phyloP scores from a whole-genome alignment of 2,113 vertebrate species.

The Balaenoptera acutorostrata region DNA sequence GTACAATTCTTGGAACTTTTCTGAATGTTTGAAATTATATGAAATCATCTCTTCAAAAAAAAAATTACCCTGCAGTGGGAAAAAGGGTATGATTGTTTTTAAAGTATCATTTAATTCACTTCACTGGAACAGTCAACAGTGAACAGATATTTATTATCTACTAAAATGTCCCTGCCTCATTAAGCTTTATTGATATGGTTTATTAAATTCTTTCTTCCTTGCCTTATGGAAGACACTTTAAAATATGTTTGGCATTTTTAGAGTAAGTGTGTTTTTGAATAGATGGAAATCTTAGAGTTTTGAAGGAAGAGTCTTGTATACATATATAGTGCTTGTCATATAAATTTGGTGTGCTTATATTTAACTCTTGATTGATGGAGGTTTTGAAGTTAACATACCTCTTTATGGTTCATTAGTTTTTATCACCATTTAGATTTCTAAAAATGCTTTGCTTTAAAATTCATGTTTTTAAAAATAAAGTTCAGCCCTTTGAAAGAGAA shows the following conservation, averaged over 20 bases:
- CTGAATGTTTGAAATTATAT: not conserved
- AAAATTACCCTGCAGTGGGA: not conserved
- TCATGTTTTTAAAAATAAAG: slow-evolving; percentile 17
- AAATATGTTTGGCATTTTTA: not conserved
- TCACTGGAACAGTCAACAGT: not conserved
- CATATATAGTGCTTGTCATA: not conserved
- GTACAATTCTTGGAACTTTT: not conserved
- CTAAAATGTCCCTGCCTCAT: not conserved
- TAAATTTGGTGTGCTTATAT: not conserved
- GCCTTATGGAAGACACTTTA: not conserved
- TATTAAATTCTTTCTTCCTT: slow-evolving; percentile 22
- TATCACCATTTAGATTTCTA: not conserved
- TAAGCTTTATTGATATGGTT: not conserved
- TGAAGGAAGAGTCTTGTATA: not conserved
- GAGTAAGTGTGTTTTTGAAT: not conserved
- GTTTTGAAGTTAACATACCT: not conserved
- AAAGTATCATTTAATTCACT: not conserved
- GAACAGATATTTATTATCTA: not conserved
- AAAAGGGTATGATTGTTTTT: not conserved
- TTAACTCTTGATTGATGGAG: not conserved
- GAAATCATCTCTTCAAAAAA: not conserved
- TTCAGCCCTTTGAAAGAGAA: not conserved
- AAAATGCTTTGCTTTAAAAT: slow-evolving; percentile 13
- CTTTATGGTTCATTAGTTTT: not conserved
- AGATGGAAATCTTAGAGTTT: slow-evolving; percentile 16